A percentile compares a stretch with the other conserved stretches of the same genome.
Evolutionary conservation across 37 sponge, comb jelly and placozoan species (phyloP).

Genomic region (Corticium candelabrum): DNA sequence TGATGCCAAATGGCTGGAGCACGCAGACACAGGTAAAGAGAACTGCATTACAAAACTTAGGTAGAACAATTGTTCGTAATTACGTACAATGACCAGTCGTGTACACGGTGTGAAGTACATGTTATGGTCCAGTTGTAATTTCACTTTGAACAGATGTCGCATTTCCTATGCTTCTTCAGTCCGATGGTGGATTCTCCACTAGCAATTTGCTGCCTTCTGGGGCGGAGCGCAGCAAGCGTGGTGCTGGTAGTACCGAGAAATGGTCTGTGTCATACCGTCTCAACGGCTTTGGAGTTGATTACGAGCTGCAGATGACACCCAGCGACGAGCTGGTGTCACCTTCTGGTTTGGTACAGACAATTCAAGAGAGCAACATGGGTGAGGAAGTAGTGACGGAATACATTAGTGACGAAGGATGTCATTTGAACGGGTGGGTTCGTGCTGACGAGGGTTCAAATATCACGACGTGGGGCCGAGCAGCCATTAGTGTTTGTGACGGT

Average conservation of each 20-base stretch:
- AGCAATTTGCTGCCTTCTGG: too few species aligned
- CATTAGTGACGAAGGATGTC: background rate
- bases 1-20: too few species aligned
- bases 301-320: background rate
- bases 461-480: background rate
- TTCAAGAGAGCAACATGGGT: background rate
- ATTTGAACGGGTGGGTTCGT: background rate
- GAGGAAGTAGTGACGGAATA: background rate
- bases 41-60: too few species aligned
- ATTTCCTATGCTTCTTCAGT: too few species aligned
- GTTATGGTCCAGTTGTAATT: too few species aligned
- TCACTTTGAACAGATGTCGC: too few species aligned
- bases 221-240: background rate
- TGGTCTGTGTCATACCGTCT: background rate
- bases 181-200: too few species aligned
- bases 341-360: background rate
- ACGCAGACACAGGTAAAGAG: too few species aligned
- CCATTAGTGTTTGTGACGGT: background rate
- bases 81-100: too few species aligned
- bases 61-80: too few species aligned
- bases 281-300: background rate
- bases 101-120: too few species aligned
- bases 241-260: background rate
- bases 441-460: background rate
- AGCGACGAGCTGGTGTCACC: background rate